Base-by-base conservation (phyloP, 2,797 vertebrate genomes). In the Rhinoraja longicauda region DNA sequence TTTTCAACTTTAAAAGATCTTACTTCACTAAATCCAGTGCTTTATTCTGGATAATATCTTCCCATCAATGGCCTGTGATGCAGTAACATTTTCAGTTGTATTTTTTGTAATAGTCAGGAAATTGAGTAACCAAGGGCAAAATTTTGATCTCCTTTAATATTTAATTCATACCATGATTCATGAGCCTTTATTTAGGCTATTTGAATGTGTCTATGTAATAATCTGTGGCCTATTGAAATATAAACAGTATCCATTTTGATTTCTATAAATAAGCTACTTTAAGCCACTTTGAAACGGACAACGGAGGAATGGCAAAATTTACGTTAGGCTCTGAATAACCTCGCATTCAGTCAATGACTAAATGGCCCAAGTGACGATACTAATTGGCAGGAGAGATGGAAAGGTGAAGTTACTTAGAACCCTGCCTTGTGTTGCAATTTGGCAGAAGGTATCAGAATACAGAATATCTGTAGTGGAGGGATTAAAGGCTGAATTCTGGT, bases 51-150 rank as follows among this genome's bases (percentile, higher is more conserved):
- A 73, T 2, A 21, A 73, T 73, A 73, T 24, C 19, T 26, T 21
- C 19, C 70, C 19, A 73, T 73, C 19, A 73, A 21, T 73, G 70
- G 70, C 67, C 67, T 29, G 26, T 75, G 26, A 75, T 32, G 32
- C n/a, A 77, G 75, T 77, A 36, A 77, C 15, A 32, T 75, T 75
- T 75, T 32, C 75, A 12, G 32, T 77, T 77, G 75, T 77, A 32
- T 32, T 17, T 53, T 91, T 73, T 91, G 36, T 29, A 15, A 36
- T 19, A 88, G 70, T 73, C 36, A 2, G 90, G 45, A 73, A 72
- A 73, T 91, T 73, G 67, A 91, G 67, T 73, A 70, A 73, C 45
- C 53, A 9, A 73, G 90, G 90, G 29, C 67, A 91, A 64, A 62
- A 26, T 90, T 67, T 45, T 45, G 59, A 90, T 91, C 7, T 91